Evolutionary conservation across 1,140 invertebrate genomes (phyloP), one percentile per base, ranked within the genome.

Genomic region (Meloidogyne hapla): DNA sequence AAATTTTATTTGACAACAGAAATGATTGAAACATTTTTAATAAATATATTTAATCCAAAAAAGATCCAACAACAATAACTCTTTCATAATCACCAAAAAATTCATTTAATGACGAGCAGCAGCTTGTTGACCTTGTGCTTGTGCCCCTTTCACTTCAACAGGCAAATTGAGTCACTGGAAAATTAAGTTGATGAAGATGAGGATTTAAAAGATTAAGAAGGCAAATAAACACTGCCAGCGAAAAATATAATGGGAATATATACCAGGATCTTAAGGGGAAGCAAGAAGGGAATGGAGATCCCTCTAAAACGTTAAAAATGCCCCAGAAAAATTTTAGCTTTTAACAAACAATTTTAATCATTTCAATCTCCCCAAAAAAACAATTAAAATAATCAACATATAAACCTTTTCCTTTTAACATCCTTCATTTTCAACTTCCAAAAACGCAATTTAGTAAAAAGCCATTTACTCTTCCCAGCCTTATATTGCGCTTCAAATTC

Each of bases 381-480:
- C 18, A 56, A 56, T 21, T 56, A 33, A 33, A 33, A 33, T 56
- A 56, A 56, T 56, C 48, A 56, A n/a, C n/a, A 56, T n/a, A 56
- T n/a, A 56, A n/a, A 56, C 48, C 48, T n/a, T n/a, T 56, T 56
- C 5, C 18, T n/a, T n/a, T n/a, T n/a, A 5, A 56, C 8, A 48
- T 48, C 5, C 15, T 56, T n/a, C n/a, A n/a, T n/a, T n/a, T n/a
- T 21, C n/a, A 13, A n/a, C n/a, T 18, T 56, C n/a, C 95, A 98
- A 91, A 98, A 98, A 89, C 94, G 91, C 89, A 98, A 90, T 89
- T 97, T 98, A 88, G 94, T 94, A 94, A 98, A 98, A 90, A 98
- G 96, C 95, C 95, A 98, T 88, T 94, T 94, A 90, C 96, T 97
- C 91, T 97, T 98, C 82, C 95, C 95, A 83, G 93, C 92, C 90